Evolutionary conservation across 2,888 invertebrate species (phyloP).

Genomic region (Mesopsocus fuscifrons): DNA sequence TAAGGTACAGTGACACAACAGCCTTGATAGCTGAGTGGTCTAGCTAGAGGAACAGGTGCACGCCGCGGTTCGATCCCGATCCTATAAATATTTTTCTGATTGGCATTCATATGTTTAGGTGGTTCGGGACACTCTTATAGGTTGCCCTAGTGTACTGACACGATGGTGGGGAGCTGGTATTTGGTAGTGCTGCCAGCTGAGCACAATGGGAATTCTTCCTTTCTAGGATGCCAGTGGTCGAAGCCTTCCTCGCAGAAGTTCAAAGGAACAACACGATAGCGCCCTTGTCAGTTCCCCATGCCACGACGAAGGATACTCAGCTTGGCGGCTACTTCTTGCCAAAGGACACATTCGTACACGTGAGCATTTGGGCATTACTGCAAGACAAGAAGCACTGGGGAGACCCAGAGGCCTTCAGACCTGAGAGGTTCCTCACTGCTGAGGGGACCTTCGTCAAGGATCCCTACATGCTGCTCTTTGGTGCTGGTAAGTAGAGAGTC

Average conservation of each 20-base stretch:
- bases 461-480: constrained; percentile 16
- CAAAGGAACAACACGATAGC: constrained; percentile 14
- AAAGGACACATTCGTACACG: constrained; percentile 14
- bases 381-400: constrained; percentile 16
- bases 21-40: too few species aligned
- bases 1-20: too few species aligned
- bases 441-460: constrained; percentile 15
- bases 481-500: constrained; percentile 14
- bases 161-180: too few species aligned
- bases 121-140: too few species aligned
- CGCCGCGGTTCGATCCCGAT: too few species aligned
- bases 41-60: too few species aligned
- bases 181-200: too few species aligned
- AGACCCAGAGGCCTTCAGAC: constrained; percentile 17
- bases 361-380: constrained; percentile 15
- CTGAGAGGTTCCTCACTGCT: constrained; percentile 15
- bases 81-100: too few species aligned
- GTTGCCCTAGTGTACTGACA: too few species aligned
- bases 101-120: too few species aligned
- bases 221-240: constrained; percentile 14
- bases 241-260: constrained; percentile 16
- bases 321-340: constrained; percentile 15
- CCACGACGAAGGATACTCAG: constrained; percentile 12
- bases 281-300: constrained; percentile 13
- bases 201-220: too few species aligned